These are phyloP conservation scores for Enteromius thamalakanensis DNA, from an alignment of 2,797 vertebrate species.

Conservation along the genomic window DNA sequence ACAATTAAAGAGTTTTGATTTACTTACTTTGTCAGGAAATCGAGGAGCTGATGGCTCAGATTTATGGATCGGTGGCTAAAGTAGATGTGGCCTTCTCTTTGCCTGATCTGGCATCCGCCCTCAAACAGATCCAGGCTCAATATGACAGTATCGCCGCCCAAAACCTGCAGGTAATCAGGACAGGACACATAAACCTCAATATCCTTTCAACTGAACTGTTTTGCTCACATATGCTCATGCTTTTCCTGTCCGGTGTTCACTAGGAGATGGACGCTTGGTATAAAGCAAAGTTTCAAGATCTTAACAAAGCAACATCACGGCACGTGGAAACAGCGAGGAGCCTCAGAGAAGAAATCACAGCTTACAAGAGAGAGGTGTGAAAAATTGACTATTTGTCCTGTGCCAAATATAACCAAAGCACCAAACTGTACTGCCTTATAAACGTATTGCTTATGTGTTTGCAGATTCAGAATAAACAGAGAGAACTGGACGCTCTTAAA, in stretches of 20 bases:
- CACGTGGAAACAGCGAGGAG: slow-evolving; percentile 75
- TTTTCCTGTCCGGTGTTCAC: background rate
- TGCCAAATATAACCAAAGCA: background rate
- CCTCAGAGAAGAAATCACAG: slow-evolving; percentile 74
- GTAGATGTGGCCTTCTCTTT: slow-evolving; percentile 76
- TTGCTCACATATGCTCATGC: background rate
- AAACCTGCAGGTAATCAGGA: slow-evolving; percentile 83
- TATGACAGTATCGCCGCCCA: slow-evolving; percentile 85
- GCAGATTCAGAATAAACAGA: slow-evolving; percentile 76
- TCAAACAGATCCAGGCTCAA: slow-evolving; percentile 83
- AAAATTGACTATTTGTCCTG: background rate
- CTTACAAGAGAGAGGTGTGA: slow-evolving; percentile 81
- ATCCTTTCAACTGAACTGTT: background rate
- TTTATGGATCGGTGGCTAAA: slow-evolving; percentile 71
- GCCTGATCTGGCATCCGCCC: slow-evolving; percentile 81
- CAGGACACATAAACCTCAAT: background rate
- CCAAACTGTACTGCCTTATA: background rate
- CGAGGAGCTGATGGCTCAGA: slow-evolving; percentile 80
- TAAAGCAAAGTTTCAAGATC: slow-evolving; percentile 81
- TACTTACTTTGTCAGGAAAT: slow-evolving; percentile 72
- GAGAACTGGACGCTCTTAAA: slow-evolving; percentile 73
- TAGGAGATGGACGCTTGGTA: slow-evolving; percentile 82
- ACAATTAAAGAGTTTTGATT: background rate
- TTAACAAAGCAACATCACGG: slow-evolving; percentile 77
- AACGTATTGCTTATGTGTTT: slow-evolving; percentile 32